Evolutionary conservation across 1,140 invertebrate species (phyloP).

Genomic region (Caerostris extrusa): DNA sequence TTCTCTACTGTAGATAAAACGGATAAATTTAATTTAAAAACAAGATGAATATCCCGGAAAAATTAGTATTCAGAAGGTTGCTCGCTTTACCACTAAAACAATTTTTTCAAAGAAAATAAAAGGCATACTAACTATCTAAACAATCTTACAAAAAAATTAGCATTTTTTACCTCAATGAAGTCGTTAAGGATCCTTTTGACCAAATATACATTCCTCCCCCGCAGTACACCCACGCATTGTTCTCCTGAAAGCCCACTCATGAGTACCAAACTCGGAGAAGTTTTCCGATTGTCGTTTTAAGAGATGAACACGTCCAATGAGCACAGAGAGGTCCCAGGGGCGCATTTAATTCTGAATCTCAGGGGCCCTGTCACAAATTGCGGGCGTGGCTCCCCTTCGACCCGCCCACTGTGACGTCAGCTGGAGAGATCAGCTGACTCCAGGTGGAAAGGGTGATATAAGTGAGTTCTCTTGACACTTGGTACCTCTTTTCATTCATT

Average conservation of each 20-base stretch:
- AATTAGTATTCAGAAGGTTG: too few relatives aligned
- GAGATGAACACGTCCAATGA: conserved; percentile 27
- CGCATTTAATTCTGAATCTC: conserved; percentile 2
- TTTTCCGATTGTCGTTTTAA: background rate
- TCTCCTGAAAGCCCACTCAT: background rate
- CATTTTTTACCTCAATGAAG: too few relatives aligned
- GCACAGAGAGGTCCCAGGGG: background rate
- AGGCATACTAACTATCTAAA: background rate
- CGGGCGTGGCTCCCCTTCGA: background rate
- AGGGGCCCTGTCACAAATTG: background rate
- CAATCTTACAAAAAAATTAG: background rate
- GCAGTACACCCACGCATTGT: background rate
- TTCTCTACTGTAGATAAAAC: too few relatives aligned
- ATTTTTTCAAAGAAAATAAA: background rate
- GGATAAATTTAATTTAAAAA: too few relatives aligned
- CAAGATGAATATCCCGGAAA: too few relatives aligned
- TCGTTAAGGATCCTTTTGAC: background rate
- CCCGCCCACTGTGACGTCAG: conserved; percentile 50
- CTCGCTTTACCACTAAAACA: background rate
- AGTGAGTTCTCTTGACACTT: conserved; percentile 36
- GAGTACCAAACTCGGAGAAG: background rate
- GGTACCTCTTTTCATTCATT: conserved; percentile 9
- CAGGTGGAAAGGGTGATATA: conserved; percentile 42
- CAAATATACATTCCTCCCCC: background rate
- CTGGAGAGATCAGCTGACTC: background rate